These are phyloP conservation scores for Agriopis aurantiaria DNA, from an alignment of 2,888 invertebrate species.

Conservation along the genomic window DNA sequence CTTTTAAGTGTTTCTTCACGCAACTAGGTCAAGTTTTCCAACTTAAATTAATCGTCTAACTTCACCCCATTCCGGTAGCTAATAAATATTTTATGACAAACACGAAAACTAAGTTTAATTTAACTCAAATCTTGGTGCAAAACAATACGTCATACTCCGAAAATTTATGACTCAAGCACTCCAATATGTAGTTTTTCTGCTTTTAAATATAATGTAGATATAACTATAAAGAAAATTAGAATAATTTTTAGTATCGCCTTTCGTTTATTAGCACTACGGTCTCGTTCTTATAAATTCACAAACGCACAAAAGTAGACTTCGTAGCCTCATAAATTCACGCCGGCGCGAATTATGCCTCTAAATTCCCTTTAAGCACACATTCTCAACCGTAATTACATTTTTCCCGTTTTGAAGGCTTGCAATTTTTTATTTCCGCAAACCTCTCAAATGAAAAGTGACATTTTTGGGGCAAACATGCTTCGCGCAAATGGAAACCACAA, in stretches of 20 bases:
- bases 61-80: slow-evolving; percentile 22
- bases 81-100: slow-evolving; percentile 37
- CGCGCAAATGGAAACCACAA: slow-evolving; percentile 27
- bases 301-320: slow-evolving; percentile 11
- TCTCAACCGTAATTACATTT: slow-evolving; percentile 21
- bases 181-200: too few relatives aligned
- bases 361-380: slow-evolving; percentile 17
- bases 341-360: slow-evolving; percentile 8
- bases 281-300: background rate
- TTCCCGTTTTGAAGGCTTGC: slow-evolving; percentile 4
- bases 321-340: slow-evolving; percentile 11
- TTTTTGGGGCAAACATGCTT: slow-evolving; percentile 38
- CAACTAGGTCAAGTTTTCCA: slow-evolving; percentile 39
- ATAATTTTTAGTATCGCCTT: too few relatives aligned
- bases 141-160: slow-evolving; percentile 7
- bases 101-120: slow-evolving; percentile 23
- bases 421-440: slow-evolving; percentile 28
- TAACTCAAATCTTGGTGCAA: slow-evolving; percentile 13
- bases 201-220: too few relatives aligned
- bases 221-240: too few relatives aligned
- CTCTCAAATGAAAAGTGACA: slow-evolving; percentile 43
- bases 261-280: background rate
- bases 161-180: background rate
- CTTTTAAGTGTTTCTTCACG: slow-evolving; percentile 33
- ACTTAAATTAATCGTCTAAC: slow-evolving; percentile 39